Evolutionary conservation across 2,797 vertebrate species (phyloP).

Genomic region (Platyrinchus mystaceus): DNA sequence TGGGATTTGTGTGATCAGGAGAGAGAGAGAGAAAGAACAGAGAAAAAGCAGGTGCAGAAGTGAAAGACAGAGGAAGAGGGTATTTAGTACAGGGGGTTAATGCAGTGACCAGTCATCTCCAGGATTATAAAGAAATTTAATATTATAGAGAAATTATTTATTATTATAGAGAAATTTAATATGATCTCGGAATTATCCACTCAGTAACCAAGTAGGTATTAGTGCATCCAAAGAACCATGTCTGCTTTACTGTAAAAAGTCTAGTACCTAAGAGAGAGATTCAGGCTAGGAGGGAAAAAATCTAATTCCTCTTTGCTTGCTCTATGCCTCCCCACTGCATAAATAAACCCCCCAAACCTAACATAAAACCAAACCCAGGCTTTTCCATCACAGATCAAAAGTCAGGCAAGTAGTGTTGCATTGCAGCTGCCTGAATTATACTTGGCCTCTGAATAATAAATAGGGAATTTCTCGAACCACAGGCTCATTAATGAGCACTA

Average conservation of each 20-base stretch:
- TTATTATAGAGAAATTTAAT: conserved; percentile 20
- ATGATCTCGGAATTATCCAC: conserved; percentile 13
- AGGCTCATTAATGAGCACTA: conserved; percentile 77
- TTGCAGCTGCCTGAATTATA: conserved; percentile 68
- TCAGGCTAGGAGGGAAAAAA: background rate
- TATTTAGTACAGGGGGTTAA: background rate
- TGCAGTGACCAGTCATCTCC: background rate
- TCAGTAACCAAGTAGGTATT: background rate
- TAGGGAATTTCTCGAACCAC: conserved; percentile 72
- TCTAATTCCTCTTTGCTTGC: background rate
- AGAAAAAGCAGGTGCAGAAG: background rate
- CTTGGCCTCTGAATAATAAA: conserved; percentile 77
- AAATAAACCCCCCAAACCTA: background rate
- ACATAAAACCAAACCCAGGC: background rate
- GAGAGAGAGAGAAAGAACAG: background rate
- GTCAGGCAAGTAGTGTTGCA: conserved; percentile 52
- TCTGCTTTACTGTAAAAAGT: background rate
- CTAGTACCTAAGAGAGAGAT: background rate
- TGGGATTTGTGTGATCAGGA: background rate
- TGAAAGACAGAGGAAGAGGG: background rate
- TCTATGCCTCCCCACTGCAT: background rate
- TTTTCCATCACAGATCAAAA: conserved; percentile 69
- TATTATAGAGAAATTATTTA: conserved; percentile 4
- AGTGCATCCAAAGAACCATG: background rate
- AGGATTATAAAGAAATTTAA: conserved; percentile 23